Evolutionary conservation across 2,113 vertebrate genomes (phyloP), one percentile per base, ranked within the genome.

Genomic region (Catharus bicknelli): DNA sequence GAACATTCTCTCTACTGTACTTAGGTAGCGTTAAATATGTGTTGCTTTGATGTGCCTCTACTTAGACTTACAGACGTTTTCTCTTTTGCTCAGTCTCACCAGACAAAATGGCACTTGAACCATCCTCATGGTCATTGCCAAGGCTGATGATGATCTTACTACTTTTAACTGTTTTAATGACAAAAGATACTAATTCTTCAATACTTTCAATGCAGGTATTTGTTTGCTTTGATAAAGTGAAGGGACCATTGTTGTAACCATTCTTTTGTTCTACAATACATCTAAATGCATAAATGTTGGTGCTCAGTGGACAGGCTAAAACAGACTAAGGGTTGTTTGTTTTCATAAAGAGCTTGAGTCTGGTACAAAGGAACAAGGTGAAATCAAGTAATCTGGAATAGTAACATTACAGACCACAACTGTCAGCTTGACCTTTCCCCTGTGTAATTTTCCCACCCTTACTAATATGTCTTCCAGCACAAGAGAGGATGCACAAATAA

Each of bases 391-490:
- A 38, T 45, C 54, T 79, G 78, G 76, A 95, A 95, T 50, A 34
- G 53, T 45, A 94, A 93, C 95, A 86, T 67, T 82, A 38, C 38
- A 90, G 79, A 76, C 62, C 43, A 90, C 86, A 55, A 77, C 92
- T 43, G 59, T 87, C 90, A 83, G 63, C 47, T 83, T 97, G 95
- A 96, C 50, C 87, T 94, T 81, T 83, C 51, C 74, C 88, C 64
- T 64, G 69, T 72, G 47, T 75, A 86, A 77, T 92, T 96, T 96
- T 96, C 94, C 89, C 81, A 75, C 76, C 48, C 57, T 90, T 88
- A 92, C 93, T 93, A 95, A 95, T 75, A 69, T 63, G 53, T 95
- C 91, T 97, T 97, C 95, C 85, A 97, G 77, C 73, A 93, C 90
- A 95, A 80, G 78, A 83, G 32, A 86, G 87, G 94, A 95, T 59